These are phyloP conservation scores for Hypena proboscidalis DNA, from an alignment of 2,888 invertebrate genomes.

Conservation along the genomic window DNA sequence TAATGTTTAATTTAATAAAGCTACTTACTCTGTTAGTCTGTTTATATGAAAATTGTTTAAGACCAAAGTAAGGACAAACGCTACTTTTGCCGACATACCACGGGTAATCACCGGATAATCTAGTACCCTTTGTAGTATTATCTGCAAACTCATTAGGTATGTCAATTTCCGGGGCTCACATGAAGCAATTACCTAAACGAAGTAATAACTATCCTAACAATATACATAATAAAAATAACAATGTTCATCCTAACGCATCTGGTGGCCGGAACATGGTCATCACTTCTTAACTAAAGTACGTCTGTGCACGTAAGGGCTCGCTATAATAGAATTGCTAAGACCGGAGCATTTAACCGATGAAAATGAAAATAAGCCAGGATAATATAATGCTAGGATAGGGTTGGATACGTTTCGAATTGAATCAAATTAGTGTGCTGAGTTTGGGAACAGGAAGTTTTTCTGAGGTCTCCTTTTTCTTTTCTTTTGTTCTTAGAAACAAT, in stretches of 20 bases:
- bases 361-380: conserved; percentile 30
- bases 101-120: too few species aligned
- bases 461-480: too few species aligned
- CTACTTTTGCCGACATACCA: too few species aligned
- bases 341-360: conserved; percentile 27
- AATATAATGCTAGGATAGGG: conserved; percentile 13
- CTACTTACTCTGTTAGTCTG: too few species aligned
- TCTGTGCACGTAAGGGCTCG: conserved; percentile 26
- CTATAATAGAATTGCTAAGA: conserved; percentile 35
- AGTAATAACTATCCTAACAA: conserved; percentile 23
- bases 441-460: too few species aligned
- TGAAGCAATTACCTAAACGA: conserved; percentile 36
- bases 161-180: conserved; percentile 20
- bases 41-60: too few species aligned
- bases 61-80: too few species aligned
- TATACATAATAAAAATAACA: conserved; percentile 32
- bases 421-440: not conserved
- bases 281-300: conserved; percentile 29
- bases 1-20: too few species aligned
- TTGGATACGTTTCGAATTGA: not conserved
- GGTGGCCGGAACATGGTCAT: conserved; percentile 24
- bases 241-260: conserved; percentile 31
- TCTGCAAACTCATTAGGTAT: too few species aligned
- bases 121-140: too few species aligned
- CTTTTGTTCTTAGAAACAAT: too few species aligned